A percentile compares a stretch with the other conserved stretches of the same genome.
Conservation (phyloP, 2,888 invertebrate genomes). For the Leptinotarsa peninsularis region DNA sequence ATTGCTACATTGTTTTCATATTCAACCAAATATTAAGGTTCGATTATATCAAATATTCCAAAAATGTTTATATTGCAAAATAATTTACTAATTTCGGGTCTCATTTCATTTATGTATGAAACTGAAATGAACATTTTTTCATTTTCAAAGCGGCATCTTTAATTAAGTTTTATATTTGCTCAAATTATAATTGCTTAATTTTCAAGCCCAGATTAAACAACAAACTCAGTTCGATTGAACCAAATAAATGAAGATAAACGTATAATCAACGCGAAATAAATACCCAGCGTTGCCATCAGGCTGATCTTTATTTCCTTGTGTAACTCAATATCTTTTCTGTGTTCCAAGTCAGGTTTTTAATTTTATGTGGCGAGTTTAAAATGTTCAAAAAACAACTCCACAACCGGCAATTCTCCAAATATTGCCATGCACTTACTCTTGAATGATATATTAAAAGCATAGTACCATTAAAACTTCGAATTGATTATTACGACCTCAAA, state of each 20-base stretch:
- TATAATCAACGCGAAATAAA: conserved; percentile 17
- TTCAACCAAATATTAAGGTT: no score
- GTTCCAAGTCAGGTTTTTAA: conserved; percentile 37
- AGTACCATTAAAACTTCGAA: conserved; percentile 7
- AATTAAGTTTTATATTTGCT: conserved; percentile 35
- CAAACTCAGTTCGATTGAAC: conserved; percentile 25
- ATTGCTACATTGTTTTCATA: no score
- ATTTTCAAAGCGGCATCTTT: conserved; percentile 21
- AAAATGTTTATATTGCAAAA: not conserved
- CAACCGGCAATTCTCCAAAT: conserved; percentile 9
- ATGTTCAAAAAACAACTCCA: conserved; percentile 12
- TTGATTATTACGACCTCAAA: not conserved
- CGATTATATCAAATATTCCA: no score
- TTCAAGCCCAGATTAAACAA: conserved; percentile 28
- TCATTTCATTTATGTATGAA: conserved; percentile 2
- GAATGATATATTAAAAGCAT: conserved; percentile 9
- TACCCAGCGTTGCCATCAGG: conserved; percentile 16
- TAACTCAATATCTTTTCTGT: conserved; percentile 28
- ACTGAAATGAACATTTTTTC: not conserved
- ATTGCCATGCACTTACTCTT: conserved; percentile 11
- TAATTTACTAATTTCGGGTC: not conserved
- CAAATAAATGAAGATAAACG: conserved; percentile 19
- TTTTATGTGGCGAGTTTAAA: conserved; percentile 32
- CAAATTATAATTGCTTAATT: conserved; percentile 44
- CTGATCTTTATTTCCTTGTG: conserved; percentile 6